Base-by-base conservation (phyloP, 2,113 vertebrate species). In the Zosterops pallidus region DNA sequence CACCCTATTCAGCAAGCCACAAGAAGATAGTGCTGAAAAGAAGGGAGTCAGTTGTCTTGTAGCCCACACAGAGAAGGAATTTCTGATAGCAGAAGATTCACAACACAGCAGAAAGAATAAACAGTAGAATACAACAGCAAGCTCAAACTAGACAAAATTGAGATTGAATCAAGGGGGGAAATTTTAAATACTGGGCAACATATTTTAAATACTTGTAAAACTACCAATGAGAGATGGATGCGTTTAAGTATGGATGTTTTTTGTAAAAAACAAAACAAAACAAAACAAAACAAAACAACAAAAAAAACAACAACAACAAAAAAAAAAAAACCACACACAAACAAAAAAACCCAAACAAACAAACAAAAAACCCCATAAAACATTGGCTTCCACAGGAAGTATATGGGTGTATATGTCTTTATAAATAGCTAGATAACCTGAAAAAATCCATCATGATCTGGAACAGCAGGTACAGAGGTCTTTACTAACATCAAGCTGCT, bases 401-500 rank as follows among this genome's bases (percentile, higher is more conserved):
- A n/a, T n/a, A 29, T 49, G 23, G 9, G 19, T 41, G 14, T 41
- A 5, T 23, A 12, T 41, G 19, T 65, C 14, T n/a, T 41, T 64
- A 33, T n/a, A 47, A 64, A 56, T n/a, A 47, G 23, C n/a, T 84
- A 23, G 15, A 22, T 41, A 56, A 42, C 16, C 13, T 42, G 44
- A 39, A 55, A 37, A 13, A 9, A 37, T 7, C 25, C 29, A 9
- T 47, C 23, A 39, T 9, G 6, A 11, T n/a, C 24, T 29, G 37
- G 46, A 60, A 29, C 12, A 70, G 20, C 24, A 17, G 12, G 39
- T 46, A 17, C 1, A 0, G 18, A 28, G 15, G 10, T n/a, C 29
- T 49, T 41, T 16, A 12, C 0, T 1, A 64, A 29, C 20, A 29
- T 17, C 35, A 31, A 35, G 16, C 21, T 42, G 12, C 0, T 0